Conservation (phyloP, 2,113 vertebrate genomes). For the Thinocorus orbignyianus region DNA sequence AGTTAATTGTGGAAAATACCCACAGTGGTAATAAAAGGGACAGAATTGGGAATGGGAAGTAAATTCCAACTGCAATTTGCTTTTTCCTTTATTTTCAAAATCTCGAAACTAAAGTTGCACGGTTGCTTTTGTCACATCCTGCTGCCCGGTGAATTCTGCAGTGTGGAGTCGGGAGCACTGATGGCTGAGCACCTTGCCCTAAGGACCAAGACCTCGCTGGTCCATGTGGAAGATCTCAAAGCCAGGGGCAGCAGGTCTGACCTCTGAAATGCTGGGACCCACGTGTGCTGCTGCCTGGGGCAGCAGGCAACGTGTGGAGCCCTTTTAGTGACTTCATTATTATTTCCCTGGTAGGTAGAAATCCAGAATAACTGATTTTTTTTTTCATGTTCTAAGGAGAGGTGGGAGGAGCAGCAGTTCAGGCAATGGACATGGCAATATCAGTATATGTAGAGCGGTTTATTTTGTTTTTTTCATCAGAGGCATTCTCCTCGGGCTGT, state of each 20-base stretch:
- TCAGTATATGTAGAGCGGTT: neutral
- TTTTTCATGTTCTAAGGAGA: neutral
- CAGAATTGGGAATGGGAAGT: neutral
- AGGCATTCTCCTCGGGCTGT: neutral
- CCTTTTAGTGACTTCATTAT: neutral
- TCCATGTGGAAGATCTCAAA: neutral
- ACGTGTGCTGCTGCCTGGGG: neutral
- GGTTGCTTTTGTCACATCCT: accelerated
- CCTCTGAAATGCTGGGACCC: neutral
- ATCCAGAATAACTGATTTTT: neutral
- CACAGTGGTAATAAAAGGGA: neutral
- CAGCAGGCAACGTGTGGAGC: neutral
- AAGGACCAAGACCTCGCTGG: neutral
- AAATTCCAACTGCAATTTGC: neutral
- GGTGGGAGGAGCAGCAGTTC: neutral
- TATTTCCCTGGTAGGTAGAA: neutral
- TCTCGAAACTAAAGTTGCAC: neutral
- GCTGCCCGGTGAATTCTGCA: neutral
- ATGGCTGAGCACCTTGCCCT: neutral
- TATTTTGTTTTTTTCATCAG: neutral
- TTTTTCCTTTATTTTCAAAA: neutral
- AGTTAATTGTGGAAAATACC: neutral
- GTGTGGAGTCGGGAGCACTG: neutral
- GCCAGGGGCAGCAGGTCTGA: neutral
- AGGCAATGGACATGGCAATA: neutral